Percentiles rank a stretch among this genome's conserved stretches.
These are phyloP conservation scores for Scaptodrosophila latifasciaeformis DNA, from an alignment of 2,888 invertebrate species.

Conservation along the genomic window DNA sequence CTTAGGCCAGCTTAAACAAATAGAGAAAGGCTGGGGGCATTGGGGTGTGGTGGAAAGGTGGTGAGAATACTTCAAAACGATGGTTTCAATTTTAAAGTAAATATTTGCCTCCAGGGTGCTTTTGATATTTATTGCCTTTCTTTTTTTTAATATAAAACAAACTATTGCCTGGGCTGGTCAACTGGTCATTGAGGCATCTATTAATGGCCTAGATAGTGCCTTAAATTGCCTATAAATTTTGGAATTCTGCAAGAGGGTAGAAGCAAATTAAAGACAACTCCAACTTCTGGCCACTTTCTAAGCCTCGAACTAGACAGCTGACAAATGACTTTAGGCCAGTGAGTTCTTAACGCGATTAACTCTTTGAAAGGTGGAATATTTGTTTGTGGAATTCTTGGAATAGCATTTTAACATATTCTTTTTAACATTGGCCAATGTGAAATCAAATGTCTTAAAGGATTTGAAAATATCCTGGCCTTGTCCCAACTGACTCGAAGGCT, in stretches of 20 bases:
- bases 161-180: conserved; percentile 49
- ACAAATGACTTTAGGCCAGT: conserved; percentile 60
- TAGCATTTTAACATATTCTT: conserved; percentile 64
- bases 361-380: conserved; percentile 42
- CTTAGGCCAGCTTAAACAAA: conserved; percentile 45
- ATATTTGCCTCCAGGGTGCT: conserved; percentile 72
- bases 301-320: conserved; percentile 48
- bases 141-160: no score
- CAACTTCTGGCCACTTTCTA: no score
- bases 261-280: conserved; percentile 59
- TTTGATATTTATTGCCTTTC: conserved; percentile 70
- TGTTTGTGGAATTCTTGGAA: conserved; percentile 3
- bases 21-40: not conserved
- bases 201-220: no score
- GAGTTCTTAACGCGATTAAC: conserved; percentile 66
- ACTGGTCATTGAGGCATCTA: no score
- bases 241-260: conserved; percentile 26
- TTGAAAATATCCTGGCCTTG: no score
- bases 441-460: conserved; percentile 67
- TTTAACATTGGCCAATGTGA: conserved; percentile 57
- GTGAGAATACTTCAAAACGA: conserved; percentile 8
- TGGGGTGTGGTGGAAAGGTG: not conserved
- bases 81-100: conserved; percentile 66
- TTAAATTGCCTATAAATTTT: conserved; percentile 45
- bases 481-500: conserved; percentile 63